These are phyloP conservation scores for Sebastes steindachneri DNA, from an alignment of 2,797 vertebrate genomes.

Conservation along the genomic window DNA sequence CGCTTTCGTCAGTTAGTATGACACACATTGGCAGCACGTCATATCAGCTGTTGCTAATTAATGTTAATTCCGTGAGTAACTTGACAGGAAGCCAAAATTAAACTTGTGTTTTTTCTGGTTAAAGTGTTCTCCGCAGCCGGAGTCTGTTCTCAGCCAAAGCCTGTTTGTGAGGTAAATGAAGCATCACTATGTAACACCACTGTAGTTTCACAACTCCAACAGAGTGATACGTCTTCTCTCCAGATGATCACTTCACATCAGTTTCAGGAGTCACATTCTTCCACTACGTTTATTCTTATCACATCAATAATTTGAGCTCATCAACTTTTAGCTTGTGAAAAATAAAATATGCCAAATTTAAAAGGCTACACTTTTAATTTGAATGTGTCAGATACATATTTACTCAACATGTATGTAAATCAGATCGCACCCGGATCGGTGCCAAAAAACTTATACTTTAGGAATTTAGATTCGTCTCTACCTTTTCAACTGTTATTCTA, in stretches of 20 bases:
- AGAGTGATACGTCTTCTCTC: not conserved
- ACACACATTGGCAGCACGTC: not conserved
- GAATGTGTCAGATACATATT: not conserved
- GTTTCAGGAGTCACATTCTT: not conserved
- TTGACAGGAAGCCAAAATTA: not conserved
- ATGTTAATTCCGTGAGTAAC: not conserved
- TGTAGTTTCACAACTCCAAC: not conserved
- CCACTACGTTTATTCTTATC: not conserved
- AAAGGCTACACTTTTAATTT: not conserved
- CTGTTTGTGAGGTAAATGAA: not conserved
- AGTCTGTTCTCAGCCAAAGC: not conserved
- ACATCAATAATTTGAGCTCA: not conserved
- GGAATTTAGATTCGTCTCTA: not conserved
- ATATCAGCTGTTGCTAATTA: not conserved
- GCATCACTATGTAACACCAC: not conserved
- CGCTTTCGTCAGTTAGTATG: not conserved
- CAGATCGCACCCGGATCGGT: not conserved
- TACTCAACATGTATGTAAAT: not conserved
- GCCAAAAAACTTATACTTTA: not conserved
- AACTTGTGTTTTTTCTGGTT: not conserved
- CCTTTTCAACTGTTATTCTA: not conserved
- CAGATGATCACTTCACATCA: not conserved
- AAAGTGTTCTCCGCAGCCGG: not conserved
- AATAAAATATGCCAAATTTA: not conserved
- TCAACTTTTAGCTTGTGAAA: not conserved